A percentile compares a stretch with the other conserved stretches of the same genome.
Conservation (phyloP, 2,797 vertebrate genomes). For the Myripristis jacobus region DNA sequence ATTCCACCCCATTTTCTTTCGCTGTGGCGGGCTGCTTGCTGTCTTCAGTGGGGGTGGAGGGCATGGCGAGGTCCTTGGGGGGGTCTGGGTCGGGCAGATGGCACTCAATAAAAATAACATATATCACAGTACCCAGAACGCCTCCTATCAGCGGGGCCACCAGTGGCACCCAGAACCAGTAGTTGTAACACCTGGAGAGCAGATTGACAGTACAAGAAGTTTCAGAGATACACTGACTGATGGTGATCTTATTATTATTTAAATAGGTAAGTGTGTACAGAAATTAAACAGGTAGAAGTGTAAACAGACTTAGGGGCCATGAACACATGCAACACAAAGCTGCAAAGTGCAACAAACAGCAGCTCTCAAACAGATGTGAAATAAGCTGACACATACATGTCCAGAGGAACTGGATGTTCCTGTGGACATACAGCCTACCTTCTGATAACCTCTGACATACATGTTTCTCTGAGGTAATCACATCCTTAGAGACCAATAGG, state of each 20-base stretch:
- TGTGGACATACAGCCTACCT: background rate
- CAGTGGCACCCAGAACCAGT: slow-evolving; percentile 90
- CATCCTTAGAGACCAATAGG: background rate
- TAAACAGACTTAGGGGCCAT: background rate
- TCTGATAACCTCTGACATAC: slow-evolving; percentile 35
- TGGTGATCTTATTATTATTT: background rate
- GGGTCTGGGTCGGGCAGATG: slow-evolving; percentile 79
- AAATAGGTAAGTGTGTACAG: too few relatives aligned
- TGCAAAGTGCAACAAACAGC: background rate
- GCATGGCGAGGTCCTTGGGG: background rate
- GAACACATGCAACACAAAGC: background rate
- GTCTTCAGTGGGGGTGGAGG: slow-evolving; percentile 30
- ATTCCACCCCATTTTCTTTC: slow-evolving; percentile 18
- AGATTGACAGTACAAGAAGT: background rate
- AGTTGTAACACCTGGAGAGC: slow-evolving; percentile 80
- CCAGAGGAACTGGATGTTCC: background rate
- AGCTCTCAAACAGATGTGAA: slow-evolving; percentile 10
- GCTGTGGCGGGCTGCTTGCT: slow-evolving; percentile 15
- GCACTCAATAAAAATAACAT: slow-evolving; percentile 83
- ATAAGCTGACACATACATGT: slow-evolving; percentile 9
- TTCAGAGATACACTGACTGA: too few relatives aligned
- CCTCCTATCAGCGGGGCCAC: slow-evolving; percentile 84
- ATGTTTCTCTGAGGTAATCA: background rate
- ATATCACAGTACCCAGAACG: slow-evolving; percentile 74
- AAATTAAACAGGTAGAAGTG: too few relatives aligned